Base-by-base conservation (phyloP, 2,113 vertebrate genomes). In the Mus spicilegus region DNA sequence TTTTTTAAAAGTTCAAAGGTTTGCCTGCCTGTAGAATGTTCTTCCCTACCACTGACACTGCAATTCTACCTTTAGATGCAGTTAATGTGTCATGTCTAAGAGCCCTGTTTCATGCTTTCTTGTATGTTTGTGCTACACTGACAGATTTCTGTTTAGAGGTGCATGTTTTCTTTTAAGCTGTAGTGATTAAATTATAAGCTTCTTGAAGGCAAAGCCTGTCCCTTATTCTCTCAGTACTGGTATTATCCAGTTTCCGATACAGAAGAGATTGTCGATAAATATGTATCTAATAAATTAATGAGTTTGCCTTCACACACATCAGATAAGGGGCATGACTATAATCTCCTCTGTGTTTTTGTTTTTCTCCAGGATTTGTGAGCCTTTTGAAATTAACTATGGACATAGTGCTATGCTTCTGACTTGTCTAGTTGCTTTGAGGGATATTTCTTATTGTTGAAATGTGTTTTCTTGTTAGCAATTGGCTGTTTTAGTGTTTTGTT, bases 401-500 rank as follows among this genome's bases (percentile, higher is more conserved):
- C 49, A 58, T 67, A 63, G 4, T 54, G 46, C n/a, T 91, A 56
- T 87, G 67, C 26, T 94, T 94, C 89, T 89, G 42, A 89, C 14
- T 91, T 28, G 24, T 46, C 72, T 88, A 54, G 26, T 91, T n/a
- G 70, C 14, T 70, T 96, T 72, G 22, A 87, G 22, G 26, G 36
- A 78, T 13, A 92, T 86, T 94, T 96, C 72, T 96, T 58, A 89
- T 80, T 36, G 84, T 93, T 78, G 63, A 58, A 80, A 80, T 70
- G 72, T 61, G 10, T 58, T 90, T 58, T 58, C 10, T 69, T 33
- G 8, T 24, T 46, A 22, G 70, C 36, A 46, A 65, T 49, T 86
- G 42, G 2, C 28, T 7, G 30, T 85, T 81, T 58, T 82, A 13
- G 94, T 54, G 70, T 85, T 95, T 90, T 36, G 88, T 94, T 89